Conservation (phyloP, 2,113 vertebrate genomes). For the Pedionomus torquatus region DNA sequence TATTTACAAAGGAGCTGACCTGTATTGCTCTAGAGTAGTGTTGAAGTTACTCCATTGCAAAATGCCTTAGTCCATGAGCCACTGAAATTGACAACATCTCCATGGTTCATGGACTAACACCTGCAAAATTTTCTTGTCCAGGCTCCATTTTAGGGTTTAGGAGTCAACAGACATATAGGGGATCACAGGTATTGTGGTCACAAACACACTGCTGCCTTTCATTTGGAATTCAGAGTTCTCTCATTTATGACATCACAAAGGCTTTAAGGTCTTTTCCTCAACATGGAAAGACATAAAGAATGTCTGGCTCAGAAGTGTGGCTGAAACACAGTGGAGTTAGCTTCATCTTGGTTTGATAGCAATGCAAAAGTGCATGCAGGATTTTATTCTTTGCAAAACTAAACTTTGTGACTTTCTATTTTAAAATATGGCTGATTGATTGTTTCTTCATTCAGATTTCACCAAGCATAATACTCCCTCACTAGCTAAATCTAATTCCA, state of each 20-base stretch:
- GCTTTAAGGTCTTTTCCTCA: neutral
- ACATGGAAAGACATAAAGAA: neutral
- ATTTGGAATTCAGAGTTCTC: neutral
- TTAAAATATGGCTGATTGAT: slow-evolving; percentile 26
- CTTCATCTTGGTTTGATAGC: neutral
- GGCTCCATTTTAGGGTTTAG: neutral
- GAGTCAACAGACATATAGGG: neutral
- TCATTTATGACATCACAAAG: neutral
- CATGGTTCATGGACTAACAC: neutral
- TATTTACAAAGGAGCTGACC: neutral
- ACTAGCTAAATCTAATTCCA: slow-evolving; percentile 15
- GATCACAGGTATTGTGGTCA: neutral
- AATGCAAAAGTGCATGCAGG: neutral
- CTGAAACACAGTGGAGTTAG: neutral
- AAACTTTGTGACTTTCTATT: neutral
- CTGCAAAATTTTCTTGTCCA: neutral
- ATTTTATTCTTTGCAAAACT: neutral
- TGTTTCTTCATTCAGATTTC: neutral
- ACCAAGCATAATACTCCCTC: neutral
- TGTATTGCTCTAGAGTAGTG: neutral
- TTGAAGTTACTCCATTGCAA: neutral
- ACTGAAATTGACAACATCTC: neutral
- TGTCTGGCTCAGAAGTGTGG: neutral
- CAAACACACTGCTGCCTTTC: neutral
- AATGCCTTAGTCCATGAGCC: neutral